A percentile compares a stretch with the other conserved stretches of the same genome.
Conservation (phyloP, 2,797 vertebrate species). For the Brachymystax lenok region DNA sequence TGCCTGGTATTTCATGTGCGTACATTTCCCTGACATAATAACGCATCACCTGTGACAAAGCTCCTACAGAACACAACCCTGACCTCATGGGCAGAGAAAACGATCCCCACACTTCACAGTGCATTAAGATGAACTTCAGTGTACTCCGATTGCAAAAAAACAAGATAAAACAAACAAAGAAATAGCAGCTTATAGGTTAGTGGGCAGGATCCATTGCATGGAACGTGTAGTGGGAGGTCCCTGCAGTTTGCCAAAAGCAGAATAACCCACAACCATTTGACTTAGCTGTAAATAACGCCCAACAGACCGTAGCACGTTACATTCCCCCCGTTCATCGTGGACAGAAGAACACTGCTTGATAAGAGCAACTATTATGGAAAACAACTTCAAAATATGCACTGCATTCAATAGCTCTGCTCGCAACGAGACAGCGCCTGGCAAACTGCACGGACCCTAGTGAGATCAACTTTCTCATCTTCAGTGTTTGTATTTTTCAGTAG, state of each 20-base stretch:
- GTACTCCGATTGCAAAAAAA: slow-evolving; percentile 75
- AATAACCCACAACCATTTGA: background rate
- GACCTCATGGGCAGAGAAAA: slow-evolving; percentile 65
- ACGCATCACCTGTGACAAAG: slow-evolving; percentile 55
- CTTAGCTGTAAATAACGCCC: background rate
- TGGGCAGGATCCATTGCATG: slow-evolving; percentile 57
- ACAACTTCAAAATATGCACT: slow-evolving; percentile 44
- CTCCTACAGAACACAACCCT: slow-evolving; percentile 59
- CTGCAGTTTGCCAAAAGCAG: slow-evolving; percentile 47
- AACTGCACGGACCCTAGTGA: slow-evolving; percentile 23
- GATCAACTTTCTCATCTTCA: slow-evolving; percentile 42
- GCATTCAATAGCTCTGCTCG: slow-evolving; percentile 37
- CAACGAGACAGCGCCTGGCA: slow-evolving; percentile 23
- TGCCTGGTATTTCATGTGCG: slow-evolving; percentile 50
- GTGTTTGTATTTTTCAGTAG: slow-evolving; percentile 67
- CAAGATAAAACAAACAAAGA: slow-evolving; percentile 44
- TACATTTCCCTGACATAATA: slow-evolving; percentile 64
- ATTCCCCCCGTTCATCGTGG: slow-evolving; percentile 43
- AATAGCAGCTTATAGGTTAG: slow-evolving; percentile 68
- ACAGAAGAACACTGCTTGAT: slow-evolving; percentile 43
- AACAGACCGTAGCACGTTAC: slow-evolving; percentile 12
- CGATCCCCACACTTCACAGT: slow-evolving; percentile 79
- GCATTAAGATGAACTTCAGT: slow-evolving; percentile 85
- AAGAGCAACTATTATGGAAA: slow-evolving; percentile 53
- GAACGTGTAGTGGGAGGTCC: slow-evolving; percentile 30